These are phyloP conservation scores for Teleiodes luculella DNA, from an alignment of 2,888 invertebrate genomes.

Conservation along the genomic window DNA sequence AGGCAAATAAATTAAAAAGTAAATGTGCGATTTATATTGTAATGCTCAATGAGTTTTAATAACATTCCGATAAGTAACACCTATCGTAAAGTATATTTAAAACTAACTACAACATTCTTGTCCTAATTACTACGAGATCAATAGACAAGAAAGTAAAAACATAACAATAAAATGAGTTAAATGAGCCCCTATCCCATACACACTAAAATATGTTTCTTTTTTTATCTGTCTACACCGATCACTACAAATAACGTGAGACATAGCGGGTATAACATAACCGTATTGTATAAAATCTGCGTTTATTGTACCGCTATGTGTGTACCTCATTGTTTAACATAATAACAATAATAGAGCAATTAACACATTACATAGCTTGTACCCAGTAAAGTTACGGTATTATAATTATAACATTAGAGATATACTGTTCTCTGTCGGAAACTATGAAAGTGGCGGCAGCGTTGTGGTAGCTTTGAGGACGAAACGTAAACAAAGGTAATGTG, in stretches of 20 bases:
- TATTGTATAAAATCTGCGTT: background rate
- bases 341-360: constrained; percentile 7
- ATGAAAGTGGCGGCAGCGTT: background rate
- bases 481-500: background rate
- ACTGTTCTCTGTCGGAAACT: background rate
- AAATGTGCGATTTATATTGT: too few relatives aligned
- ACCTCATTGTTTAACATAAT: constrained; percentile 1
- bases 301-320: background rate
- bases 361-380: constrained; percentile 4
- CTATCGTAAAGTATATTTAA: too few relatives aligned
- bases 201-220: too few relatives aligned
- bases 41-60: too few relatives aligned
- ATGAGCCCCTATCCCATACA: too few relatives aligned
- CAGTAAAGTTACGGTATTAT: background rate
- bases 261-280: background rate
- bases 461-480: background rate
- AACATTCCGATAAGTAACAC: too few relatives aligned
- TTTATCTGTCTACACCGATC: background rate
- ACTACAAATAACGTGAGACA: background rate
- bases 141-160: too few relatives aligned
- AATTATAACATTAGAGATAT: background rate
- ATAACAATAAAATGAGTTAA: too few relatives aligned
- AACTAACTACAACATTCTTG: too few relatives aligned
- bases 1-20: too few relatives aligned
- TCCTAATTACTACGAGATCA: too few relatives aligned